Conservation (phyloP, 2,113 vertebrate genomes). For the Burhinus oedicnemus region DNA sequence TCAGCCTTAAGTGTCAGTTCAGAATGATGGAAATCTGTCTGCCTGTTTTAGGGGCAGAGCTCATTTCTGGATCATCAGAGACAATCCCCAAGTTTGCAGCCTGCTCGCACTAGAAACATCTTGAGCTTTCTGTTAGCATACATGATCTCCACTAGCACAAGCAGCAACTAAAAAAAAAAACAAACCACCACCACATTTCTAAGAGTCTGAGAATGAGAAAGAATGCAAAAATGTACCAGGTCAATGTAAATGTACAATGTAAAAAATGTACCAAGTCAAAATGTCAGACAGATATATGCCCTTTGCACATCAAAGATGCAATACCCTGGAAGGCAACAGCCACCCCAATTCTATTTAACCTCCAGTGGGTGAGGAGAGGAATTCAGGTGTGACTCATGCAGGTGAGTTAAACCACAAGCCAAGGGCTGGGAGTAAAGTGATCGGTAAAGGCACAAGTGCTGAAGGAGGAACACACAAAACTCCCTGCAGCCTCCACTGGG, state of each 20-base stretch:
- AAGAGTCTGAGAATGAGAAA: not conserved
- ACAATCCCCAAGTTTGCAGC: not conserved
- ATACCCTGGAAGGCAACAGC: not conserved
- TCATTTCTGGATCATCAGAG: not conserved
- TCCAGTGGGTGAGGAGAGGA: not conserved
- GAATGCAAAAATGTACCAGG: not conserved
- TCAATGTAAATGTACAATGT: not conserved
- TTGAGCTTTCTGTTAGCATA: not conserved
- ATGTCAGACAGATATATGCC: not conserved
- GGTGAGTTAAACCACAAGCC: not conserved
- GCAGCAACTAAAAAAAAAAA: not conserved
- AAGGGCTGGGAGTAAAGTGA: not conserved
- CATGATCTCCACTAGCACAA: not conserved
- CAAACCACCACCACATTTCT: not conserved
- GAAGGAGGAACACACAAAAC: not conserved
- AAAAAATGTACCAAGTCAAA: not conserved
- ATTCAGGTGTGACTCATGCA: not conserved
- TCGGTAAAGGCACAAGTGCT: not conserved
- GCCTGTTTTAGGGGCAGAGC: not conserved
- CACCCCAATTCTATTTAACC: not conserved
- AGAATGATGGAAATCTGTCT: not conserved
- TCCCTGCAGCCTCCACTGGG: not conserved
- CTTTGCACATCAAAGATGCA: conserved; percentile 24
- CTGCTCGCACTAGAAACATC: not conserved
- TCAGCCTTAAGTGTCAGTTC: not conserved